Conservation (phyloP, 2,113 vertebrate genomes). For the Dicentrarchus labrax region DNA sequence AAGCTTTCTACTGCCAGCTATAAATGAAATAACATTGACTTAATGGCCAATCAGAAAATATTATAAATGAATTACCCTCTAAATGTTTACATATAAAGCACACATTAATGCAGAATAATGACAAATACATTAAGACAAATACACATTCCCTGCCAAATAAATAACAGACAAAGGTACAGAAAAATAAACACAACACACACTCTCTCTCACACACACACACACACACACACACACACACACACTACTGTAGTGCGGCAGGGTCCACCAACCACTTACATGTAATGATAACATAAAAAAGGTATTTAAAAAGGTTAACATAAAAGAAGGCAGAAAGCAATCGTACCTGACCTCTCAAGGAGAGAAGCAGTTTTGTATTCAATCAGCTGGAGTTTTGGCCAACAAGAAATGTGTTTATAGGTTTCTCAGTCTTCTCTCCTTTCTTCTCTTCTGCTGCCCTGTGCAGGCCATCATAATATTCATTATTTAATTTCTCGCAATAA, state of each 20-base stretch:
- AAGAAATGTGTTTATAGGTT: conserved; percentile 10
- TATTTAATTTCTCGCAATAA: neutral
- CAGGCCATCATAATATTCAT: neutral
- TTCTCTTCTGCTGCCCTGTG: neutral
- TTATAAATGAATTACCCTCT: neutral
- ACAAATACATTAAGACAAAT: neutral
- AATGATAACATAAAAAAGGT: neutral
- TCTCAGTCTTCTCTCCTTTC: neutral
- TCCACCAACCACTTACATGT: neutral
- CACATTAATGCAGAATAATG: neutral
- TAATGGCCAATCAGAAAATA: neutral
- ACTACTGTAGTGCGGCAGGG: neutral
- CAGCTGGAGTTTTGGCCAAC: conserved; percentile 7
- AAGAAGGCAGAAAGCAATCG: conserved; percentile 10
- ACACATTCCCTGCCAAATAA: neutral
- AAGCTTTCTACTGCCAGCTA: too few relatives aligned
- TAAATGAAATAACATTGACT: neutral
- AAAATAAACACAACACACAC: neutral
- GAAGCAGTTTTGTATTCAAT: conserved; percentile 5
- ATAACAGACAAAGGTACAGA: neutral
- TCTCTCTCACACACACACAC: conserved; percentile 11
- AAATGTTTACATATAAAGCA: neutral
- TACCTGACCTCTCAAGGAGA: conserved; percentile 16
- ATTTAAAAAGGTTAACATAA: conserved; percentile 18
- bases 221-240: conserved; percentile 4